Evolutionary conservation across 2,888 invertebrate genomes (phyloP), one percentile per base, ranked within the genome.

Genomic region (Gerris lacustris): DNA sequence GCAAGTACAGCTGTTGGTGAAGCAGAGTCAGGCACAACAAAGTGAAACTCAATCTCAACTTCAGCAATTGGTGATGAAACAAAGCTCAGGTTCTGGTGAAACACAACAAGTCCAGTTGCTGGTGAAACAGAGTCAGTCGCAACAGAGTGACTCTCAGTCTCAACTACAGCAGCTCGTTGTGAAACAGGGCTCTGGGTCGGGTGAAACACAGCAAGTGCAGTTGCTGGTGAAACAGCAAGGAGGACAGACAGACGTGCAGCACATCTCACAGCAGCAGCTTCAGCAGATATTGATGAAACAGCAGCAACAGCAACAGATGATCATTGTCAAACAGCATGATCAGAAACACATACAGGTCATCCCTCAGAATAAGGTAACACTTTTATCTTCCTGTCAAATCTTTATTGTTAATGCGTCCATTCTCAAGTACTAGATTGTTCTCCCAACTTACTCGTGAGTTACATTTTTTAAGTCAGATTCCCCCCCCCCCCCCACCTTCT

Each of bases 321-420:
- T 83, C 15, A 80, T 83, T 45, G 80, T 84, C 69, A 83, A 84
- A 73, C 84, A 84, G 73, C 83, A 80, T 6, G 79, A 75, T 18
- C 75, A 74, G 47, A 73, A 74, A 67, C 68, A 72, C 0, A 69
- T 73, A 7, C 74, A 74, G 67, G 74, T 73, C 63, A 72, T 73
- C 44, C 68, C 73, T 17, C 73, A 73, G 66, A 55, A 15, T 15
- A 55, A 55, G 55, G 55, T 55, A 55, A 55, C 15, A 55, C 15
- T 11, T 55, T 55, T 55, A 11, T 31, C 4, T 31, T 31, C 31
- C 31, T 31, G 31, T 31, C 31, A 31, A 31, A 31, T 31, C 31
- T 31, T 31, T 31, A 31, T 31, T 31, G 31, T 31, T 31, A 2
- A 31, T 31, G 4, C 31, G 4, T 31, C 31, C 31, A 31, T 31